Conservation (phyloP, 2,113 vertebrate genomes). For the Puma concolor region DNA sequence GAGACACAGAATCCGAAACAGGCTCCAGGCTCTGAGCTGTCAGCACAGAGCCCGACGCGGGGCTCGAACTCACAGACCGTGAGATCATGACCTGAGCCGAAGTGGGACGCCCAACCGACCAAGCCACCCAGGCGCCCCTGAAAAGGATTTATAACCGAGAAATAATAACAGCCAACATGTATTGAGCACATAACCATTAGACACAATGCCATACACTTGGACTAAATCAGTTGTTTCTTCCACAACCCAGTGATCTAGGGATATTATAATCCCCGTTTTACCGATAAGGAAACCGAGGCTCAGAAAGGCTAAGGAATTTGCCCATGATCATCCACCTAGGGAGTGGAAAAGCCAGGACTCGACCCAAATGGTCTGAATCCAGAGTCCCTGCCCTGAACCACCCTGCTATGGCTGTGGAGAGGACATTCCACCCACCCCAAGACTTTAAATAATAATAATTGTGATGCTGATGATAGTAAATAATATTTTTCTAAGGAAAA, state of each 20-base stretch:
- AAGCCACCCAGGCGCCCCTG: no score
- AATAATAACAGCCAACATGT: not conserved
- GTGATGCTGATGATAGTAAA: not conserved
- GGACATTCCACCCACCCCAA: not conserved
- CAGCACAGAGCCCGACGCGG: no score
- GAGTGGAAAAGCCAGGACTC: not conserved
- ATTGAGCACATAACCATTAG: not conserved
- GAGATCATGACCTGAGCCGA: no score
- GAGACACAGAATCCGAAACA: no score
- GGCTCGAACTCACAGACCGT: no score
- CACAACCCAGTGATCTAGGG: not conserved
- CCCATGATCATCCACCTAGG: not conserved
- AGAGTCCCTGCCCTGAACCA: not conserved
- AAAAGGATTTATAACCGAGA: not conserved
- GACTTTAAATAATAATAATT: not conserved
- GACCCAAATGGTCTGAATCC: not conserved
- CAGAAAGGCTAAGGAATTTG: not conserved
- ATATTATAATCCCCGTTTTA: conserved; percentile 1
- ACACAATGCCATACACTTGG: no score
- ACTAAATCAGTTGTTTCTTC: not conserved
- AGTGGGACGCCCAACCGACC: no score
- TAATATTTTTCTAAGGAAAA: not conserved
- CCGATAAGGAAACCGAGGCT: conserved; percentile 24
- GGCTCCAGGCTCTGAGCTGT: no score
- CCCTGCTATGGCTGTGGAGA: not conserved